Base-by-base conservation (phyloP, 2,113 vertebrate species). In the Abramis brama region DNA sequence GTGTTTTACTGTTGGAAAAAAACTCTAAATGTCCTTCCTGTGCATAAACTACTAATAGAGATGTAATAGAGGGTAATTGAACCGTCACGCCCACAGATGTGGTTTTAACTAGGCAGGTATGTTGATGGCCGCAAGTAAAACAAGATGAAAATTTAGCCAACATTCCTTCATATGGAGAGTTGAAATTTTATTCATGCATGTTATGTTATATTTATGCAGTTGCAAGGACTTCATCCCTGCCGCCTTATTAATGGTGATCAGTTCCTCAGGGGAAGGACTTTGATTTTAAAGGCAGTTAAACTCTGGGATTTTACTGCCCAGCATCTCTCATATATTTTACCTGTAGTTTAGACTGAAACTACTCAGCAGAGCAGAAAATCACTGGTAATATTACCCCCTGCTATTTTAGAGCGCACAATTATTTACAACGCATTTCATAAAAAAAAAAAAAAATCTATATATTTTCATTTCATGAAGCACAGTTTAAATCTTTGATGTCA, bases 381-480 rank as follows among this genome's bases (percentile, higher is more conserved):
- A 27, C 36, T n/a, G 19, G 10, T 59, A 59, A 78, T 36, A 78
- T 39, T 45, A 80, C 33, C 57, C 52, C 17, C 23, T 43, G 78
- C 36, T 62, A 52, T 59, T 62, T 45, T 80, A 64, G 43, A 80
- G 36, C 1, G 6, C 36, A 64, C 13, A 39, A 62, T 80, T 78
- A 59, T 78, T 57, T 59, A 78, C 30, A 33, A 55, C 3, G 30
- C 52, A 33, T 33, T 39, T 23, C 23, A 73, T 43, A 39, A 39
- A 68, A 60, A 60, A 25, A 45, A 66, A 33, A 33, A 33, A 33
- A 75, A 75, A 86, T 83, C 80, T 12, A 79, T 87, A 83, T 50
- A 57, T 76, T 68, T 87, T 83, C 36, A 87, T 83, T 87, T 50
- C 8, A 59, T n/a, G 39, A 83, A 75, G 33, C 81, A 21, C n/a